Percentiles rank a stretch among this genome's conserved stretches.
Evolutionary conservation across 1,140 invertebrate genomes (phyloP).

Genomic region (Arion vulgaris): DNA sequence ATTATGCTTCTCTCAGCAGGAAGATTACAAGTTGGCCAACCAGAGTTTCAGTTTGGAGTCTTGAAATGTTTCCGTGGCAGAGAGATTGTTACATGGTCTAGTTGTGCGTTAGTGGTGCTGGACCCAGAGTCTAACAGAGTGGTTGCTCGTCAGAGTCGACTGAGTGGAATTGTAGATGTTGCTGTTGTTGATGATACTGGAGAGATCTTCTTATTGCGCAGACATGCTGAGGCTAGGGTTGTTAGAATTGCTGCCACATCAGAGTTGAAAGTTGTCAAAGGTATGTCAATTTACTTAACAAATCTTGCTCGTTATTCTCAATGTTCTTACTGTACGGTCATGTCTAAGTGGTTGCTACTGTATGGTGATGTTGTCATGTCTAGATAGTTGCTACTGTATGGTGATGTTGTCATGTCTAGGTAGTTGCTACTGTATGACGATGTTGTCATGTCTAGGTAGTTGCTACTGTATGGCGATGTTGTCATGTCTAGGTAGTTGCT

Average conservation of each 20-base stretch:
- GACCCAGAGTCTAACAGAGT: conserved; percentile 78
- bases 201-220: conserved; percentile 84
- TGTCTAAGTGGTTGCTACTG: too few relatives aligned
- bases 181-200: conserved; percentile 75
- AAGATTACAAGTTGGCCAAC: conserved; percentile 19
- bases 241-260: conserved; percentile 57
- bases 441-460: too few relatives aligned
- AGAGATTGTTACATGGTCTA: conserved; percentile 83
- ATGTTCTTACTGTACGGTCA: too few relatives aligned
- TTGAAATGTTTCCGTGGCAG: conserved; percentile 81
- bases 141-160: conserved; percentile 71
- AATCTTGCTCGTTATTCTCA: too few relatives aligned
- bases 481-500: too few relatives aligned
- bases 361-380: too few relatives aligned
- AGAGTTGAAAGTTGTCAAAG: conserved; percentile 29
- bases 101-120: conserved; percentile 81
- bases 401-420: too few relatives aligned
- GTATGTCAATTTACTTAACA: not conserved
- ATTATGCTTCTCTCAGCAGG: conserved; percentile 50
- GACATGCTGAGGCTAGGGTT: conserved; percentile 57
- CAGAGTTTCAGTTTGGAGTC: conserved; percentile 78
- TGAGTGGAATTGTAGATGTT: conserved; percentile 75
- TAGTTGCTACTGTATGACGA: too few relatives aligned
- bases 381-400: too few relatives aligned
- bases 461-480: too few relatives aligned